Conservation (phyloP, 2,888 invertebrate species). For the Cheilosia impressa region DNA sequence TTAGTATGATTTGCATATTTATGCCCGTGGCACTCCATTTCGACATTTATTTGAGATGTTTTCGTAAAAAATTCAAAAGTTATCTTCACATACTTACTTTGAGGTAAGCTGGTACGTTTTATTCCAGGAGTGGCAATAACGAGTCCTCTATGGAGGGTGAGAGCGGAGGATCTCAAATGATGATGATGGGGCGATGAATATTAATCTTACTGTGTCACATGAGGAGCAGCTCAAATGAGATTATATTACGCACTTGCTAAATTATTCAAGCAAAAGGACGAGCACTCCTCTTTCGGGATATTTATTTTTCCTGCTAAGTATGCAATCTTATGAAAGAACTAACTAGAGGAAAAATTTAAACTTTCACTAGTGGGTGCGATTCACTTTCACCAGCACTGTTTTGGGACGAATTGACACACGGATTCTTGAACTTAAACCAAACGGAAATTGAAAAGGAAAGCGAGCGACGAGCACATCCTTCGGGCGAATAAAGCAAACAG, state of each 20-base stretch:
- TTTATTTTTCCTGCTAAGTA: conserved; percentile 13
- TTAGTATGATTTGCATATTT: conserved; percentile 76
- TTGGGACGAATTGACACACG: conserved; percentile 10
- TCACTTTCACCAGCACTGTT: conserved; percentile 64
- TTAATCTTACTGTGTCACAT: conserved; percentile 43
- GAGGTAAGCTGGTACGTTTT: conserved; percentile 60
- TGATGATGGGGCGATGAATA: conserved; percentile 52
- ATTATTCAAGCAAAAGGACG: conserved; percentile 38
- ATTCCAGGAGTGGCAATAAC: conserved; percentile 45
- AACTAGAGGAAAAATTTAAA: not conserved
- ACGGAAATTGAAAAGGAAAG: conserved; percentile 58
- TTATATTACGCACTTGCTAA: conserved; percentile 39
- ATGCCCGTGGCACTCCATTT: conserved; percentile 50
- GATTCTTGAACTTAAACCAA: conserved; percentile 34
- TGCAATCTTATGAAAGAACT: not conserved
- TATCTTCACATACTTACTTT: conserved; percentile 70
- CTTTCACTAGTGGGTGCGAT: conserved; percentile 52
- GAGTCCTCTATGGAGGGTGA: conserved; percentile 11
- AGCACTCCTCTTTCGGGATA: not conserved
- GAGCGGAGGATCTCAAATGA: conserved; percentile 30
- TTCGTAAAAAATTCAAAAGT: conserved; percentile 74
- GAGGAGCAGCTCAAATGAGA: conserved; percentile 17
- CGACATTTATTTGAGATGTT: conserved; percentile 67
- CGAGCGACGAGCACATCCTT: conserved; percentile 61
- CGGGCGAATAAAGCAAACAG: conserved; percentile 78